Conservation (phyloP, 2,888 invertebrate genomes). For the Seira musarum region DNA sequence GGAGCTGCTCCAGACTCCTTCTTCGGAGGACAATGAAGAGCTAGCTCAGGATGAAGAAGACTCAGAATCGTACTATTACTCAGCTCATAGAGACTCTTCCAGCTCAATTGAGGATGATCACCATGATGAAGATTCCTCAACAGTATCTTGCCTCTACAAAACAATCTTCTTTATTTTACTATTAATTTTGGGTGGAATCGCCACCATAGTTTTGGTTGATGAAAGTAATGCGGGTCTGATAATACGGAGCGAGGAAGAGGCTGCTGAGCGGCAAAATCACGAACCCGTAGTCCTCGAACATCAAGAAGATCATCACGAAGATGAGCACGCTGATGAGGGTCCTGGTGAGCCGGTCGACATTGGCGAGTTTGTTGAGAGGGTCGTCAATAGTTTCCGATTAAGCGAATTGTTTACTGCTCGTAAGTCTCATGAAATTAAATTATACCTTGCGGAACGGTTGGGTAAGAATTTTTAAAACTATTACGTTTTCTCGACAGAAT, state of each 20-base stretch:
- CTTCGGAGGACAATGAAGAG: not conserved
- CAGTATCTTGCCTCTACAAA: slow-evolving; percentile 33
- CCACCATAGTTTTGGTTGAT: slow-evolving; percentile 39
- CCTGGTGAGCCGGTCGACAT: slow-evolving; percentile 15
- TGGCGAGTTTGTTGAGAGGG: slow-evolving; percentile 42
- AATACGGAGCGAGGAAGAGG: slow-evolving; percentile 12
- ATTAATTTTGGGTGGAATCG: slow-evolving; percentile 40
- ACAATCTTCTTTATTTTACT: slow-evolving; percentile 37
- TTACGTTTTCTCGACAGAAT: not conserved
- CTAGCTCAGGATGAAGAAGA: slow-evolving; percentile 32
- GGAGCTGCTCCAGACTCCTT: slow-evolving; percentile 27
- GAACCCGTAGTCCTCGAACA: slow-evolving; percentile 1
- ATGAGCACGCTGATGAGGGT: not conserved
- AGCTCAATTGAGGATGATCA: slow-evolving; percentile 12
- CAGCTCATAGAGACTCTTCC: slow-evolving; percentile 26
- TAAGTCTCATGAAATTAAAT: slow-evolving; percentile 6
- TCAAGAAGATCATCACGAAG: slow-evolving; percentile 16
- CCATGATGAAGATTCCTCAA: not conserved
- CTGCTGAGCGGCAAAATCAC: slow-evolving; percentile 15
- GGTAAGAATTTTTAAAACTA: not conserved
- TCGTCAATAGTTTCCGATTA: slow-evolving; percentile 38
- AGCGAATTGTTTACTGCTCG: slow-evolving; percentile 36
- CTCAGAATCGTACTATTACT: not conserved
- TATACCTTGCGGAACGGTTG: not conserved
- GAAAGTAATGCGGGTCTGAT: slow-evolving; percentile 15